Evolutionary conservation across 2,797 vertebrate genomes (phyloP).

Genomic region (Phalloptychus januarius): DNA sequence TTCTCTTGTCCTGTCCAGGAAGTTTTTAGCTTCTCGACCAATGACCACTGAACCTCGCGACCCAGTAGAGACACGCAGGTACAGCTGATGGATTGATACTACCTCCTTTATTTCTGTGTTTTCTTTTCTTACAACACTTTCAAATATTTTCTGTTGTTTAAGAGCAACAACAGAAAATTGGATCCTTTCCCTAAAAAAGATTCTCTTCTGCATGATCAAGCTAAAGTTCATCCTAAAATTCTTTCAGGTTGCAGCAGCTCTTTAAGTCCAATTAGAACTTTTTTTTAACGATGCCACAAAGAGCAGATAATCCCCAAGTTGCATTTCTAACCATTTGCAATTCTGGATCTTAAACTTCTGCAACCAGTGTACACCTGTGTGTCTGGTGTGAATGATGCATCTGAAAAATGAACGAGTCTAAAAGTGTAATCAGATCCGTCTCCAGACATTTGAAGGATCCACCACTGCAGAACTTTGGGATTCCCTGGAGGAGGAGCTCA

Average conservation of each 20-base stretch:
- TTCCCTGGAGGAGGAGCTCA: not conserved
- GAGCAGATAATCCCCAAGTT: not conserved
- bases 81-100: not conserved
- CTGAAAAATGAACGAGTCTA: not conserved
- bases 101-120: not conserved
- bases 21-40: not conserved
- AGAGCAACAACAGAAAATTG: not conserved
- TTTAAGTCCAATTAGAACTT: not conserved
- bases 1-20: not conserved
- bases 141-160: not conserved
- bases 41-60: not conserved
- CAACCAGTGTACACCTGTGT: not conserved
- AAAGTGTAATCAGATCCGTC: not conserved
- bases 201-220: not conserved
- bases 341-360: not conserved
- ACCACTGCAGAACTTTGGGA: not conserved
- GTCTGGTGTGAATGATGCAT: not conserved
- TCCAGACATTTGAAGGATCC: slow-evolving; percentile 5
- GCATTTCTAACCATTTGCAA: not conserved
- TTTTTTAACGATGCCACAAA: not conserved
- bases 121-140: not conserved
- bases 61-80: not conserved
- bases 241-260: not conserved
- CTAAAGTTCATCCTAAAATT: not conserved
- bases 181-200: not conserved